A percentile compares a stretch with the other conserved stretches of the same genome.
Evolutionary conservation across 2,113 vertebrate species (phyloP).

Genomic region (Aplodontia rufa): DNA sequence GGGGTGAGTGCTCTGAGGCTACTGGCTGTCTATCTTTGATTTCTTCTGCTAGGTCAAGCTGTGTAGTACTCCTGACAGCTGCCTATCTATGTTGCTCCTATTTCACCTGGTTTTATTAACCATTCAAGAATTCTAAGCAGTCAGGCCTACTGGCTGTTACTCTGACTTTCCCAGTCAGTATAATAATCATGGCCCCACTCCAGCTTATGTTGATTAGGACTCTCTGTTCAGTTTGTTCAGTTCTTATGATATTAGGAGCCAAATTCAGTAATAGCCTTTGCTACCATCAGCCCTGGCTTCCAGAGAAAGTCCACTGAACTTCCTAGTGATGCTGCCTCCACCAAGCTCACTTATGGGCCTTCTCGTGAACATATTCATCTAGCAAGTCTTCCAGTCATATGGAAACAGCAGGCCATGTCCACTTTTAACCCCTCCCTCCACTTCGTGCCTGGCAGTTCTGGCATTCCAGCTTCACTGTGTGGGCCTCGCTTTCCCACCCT

Average conservation of each 20-base stretch:
- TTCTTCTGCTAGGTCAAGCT: not conserved
- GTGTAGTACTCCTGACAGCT: not conserved
- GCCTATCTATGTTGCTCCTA: not conserved
- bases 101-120: not conserved
- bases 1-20: not conserved
- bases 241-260: not conserved
- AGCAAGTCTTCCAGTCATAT: not conserved
- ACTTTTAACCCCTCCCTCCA: not conserved
- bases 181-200: not conserved
- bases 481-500: not conserved
- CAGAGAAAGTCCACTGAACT: not conserved
- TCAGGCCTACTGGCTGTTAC: not conserved
- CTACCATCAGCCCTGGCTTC: not conserved
- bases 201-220: not conserved
- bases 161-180: not conserved
- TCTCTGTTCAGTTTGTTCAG: not conserved
- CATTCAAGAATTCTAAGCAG: not conserved
- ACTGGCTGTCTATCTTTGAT: not conserved
- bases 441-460: not conserved
- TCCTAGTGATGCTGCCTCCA: not conserved
- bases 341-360: not conserved
- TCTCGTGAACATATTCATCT: not conserved
- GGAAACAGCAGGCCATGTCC: not conserved
- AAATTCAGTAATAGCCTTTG: not conserved
- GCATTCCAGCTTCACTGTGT: not conserved